Conservation (phyloP, 2,888 invertebrate species). For the Candidula unifasciata region DNA sequence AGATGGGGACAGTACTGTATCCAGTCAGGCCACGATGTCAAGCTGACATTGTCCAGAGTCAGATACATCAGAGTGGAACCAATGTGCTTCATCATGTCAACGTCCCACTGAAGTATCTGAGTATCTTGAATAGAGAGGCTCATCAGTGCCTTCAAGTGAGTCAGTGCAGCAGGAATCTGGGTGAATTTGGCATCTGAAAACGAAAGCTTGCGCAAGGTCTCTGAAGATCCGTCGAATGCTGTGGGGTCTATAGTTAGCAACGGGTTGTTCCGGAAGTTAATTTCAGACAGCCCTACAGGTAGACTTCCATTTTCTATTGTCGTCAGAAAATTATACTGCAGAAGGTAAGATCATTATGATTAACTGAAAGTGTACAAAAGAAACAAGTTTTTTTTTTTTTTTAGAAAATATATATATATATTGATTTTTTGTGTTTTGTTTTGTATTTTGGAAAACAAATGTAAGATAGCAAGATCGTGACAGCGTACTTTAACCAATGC, state of each 20-base stretch:
- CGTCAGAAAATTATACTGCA: not conserved
- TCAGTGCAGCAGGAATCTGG: not conserved
- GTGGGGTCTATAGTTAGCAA: not conserved
- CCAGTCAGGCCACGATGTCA: not conserved
- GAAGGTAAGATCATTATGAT: no score
- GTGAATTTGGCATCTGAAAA: not conserved
- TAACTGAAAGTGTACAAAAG: no score
- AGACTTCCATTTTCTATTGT: constrained; percentile 10
- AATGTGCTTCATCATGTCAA: not conserved
- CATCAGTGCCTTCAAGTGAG: not conserved
- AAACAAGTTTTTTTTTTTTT: no score
- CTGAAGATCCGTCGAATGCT: not conserved
- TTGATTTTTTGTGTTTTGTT: no score
- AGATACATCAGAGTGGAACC: not conserved
- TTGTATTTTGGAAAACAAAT: no score
- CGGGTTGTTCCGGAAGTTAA: not conserved
- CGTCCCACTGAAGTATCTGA: not conserved
- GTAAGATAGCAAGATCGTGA: no score
- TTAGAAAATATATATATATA: no score
- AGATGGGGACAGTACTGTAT: not conserved
- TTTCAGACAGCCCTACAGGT: not conserved
- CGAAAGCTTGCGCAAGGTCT: not conserved
- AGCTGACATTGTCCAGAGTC: not conserved
- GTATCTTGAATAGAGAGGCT: not conserved
- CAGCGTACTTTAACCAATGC: no score